Evolutionary conservation across 2,797 vertebrate species (phyloP), one percentile per base, ranked within the genome.

Genomic region (Bufotes viridis): DNA sequence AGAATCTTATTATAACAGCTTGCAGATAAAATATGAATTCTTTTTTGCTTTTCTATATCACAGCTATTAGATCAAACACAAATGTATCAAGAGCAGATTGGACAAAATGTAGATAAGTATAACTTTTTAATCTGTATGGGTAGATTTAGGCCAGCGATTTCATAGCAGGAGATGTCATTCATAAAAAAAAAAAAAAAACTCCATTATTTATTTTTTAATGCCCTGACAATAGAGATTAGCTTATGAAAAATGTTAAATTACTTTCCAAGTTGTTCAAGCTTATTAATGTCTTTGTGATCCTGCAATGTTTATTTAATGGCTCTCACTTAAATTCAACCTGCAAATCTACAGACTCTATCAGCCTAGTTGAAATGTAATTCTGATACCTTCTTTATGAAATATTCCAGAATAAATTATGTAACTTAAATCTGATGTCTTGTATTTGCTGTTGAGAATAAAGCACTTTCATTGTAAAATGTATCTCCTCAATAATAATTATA

Each of bases 121-220:
- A 89, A 90, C 84, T 91, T 92, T 84, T 80, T 93, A 91, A 93
- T 93, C 88, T 87, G 85, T 92, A 90, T 86, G 57, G 87, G 76
- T 90, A 93, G 86, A 93, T 93, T 93, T 91, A 93, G 91, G 84
- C 87, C 86, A 91, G 89, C 74, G 81, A 88, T 90, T 91, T 90
- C 49, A 72, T 91, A 92, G 81, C 78, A 78, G 86, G 90, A 90
- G 29, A 91, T 61, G 29, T 78, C 87, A 92, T 89, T 78, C 86
- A 78, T 89, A 72, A 29, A 34, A 93, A 91, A 85, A 92, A 89
- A 72, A 29, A 34, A 93, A 91, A 85, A 92, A 89, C 42, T 67
- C 24, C 87, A 86, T 87, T 92, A 92, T 90, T 93, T 92, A 90
- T 91, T 91, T 72, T 90, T 90, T 91, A 92, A 91, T 0, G 0